Evolutionary conservation across 2,888 invertebrate species (phyloP), one percentile per base, ranked within the genome.

Genomic region (Melikaiella ostensackeni): DNA sequence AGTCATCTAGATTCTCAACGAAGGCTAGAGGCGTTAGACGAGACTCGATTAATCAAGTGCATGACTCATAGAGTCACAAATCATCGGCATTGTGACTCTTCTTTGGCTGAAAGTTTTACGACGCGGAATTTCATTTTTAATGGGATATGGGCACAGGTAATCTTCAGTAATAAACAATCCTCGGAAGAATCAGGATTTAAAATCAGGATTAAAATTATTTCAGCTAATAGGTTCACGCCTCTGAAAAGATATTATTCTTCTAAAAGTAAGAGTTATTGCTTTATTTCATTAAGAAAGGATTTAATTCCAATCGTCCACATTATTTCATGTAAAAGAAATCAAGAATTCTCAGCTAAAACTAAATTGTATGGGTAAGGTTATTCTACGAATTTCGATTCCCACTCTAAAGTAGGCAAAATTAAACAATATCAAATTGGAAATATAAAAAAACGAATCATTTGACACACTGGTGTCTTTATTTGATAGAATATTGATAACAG

Each of bases 1-100:
- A 50, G 50, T 50, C 50, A 50, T n/a, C 50, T 50, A 19, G n/a
- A n/a, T 50, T 50, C 19, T 50, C 8, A n/a, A 50, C 50, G n/a
- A 50, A 7, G 50, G n/a, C n/a, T 50, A n/a, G n/a, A 21, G 50
- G 21, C 50, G 21, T 55, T 21, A 55, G 21, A 55, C 3, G 50
- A 55, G n/a, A 21, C 50, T 50, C 50, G 50, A 55, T 55, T 55
- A 55, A 55, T 55, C 50, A 55, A 55, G n/a, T 21, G 9, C 50
- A 21, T 55, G 50, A 55, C 21, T 55, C 50, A 55, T 21, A 55
- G n/a, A 55, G 50, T 55, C 50, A 55, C 21, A 55, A 55, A 55
- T 55, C 50, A 55, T 21, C 50, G 9, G n/a, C n/a, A n/a, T 55
- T 55, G 50, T 55, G 9, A 55, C 50, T 21, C 21, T n/a, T 55